Evolutionary conservation across 2,888 invertebrate species (phyloP).

Genomic region (Cenopis cana): DNA sequence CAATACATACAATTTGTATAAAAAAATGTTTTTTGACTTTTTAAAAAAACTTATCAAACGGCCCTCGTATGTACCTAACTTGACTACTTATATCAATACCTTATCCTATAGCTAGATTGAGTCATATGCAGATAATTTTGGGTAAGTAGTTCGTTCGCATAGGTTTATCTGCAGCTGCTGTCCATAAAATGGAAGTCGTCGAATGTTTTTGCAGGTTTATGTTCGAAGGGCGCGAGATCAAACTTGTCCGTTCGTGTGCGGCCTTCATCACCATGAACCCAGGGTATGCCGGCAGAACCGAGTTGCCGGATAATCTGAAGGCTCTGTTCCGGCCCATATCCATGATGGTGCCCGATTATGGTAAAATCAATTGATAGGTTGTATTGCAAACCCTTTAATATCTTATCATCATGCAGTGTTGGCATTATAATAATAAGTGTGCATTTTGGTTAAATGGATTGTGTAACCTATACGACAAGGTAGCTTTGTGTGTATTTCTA

Average conservation of each 20-base stretch:
- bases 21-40: not conserved
- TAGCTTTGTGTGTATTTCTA: conserved; percentile 47
- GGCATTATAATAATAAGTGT: too few species aligned
- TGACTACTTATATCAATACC: too few species aligned
- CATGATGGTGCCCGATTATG: conserved; percentile 97
- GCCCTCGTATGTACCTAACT: not conserved
- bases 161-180: not conserved
- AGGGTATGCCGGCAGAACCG: conserved; percentile 95
- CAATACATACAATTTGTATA: conserved; percentile 2
- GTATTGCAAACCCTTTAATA: too few species aligned
- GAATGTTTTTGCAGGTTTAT: conserved; percentile 86
- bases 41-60: not conserved
- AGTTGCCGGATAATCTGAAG: conserved; percentile 95
- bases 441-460: not conserved
- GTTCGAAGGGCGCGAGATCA: conserved; percentile 96
- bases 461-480: not conserved
- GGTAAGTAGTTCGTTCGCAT: not conserved
- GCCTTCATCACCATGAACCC: conserved; percentile 97
- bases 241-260: conserved; percentile 91
- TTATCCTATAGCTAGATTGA: not conserved
- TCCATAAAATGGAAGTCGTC: not conserved
- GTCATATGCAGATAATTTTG: not conserved
- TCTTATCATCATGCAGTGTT: too few species aligned
- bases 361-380: conserved; percentile 69
- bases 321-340: conserved; percentile 94